A percentile compares a stretch with the other conserved stretches of the same genome.
Evolutionary conservation across 23 tunicate genomes (phyloP).

Genomic region (Diplosoma virens): DNA sequence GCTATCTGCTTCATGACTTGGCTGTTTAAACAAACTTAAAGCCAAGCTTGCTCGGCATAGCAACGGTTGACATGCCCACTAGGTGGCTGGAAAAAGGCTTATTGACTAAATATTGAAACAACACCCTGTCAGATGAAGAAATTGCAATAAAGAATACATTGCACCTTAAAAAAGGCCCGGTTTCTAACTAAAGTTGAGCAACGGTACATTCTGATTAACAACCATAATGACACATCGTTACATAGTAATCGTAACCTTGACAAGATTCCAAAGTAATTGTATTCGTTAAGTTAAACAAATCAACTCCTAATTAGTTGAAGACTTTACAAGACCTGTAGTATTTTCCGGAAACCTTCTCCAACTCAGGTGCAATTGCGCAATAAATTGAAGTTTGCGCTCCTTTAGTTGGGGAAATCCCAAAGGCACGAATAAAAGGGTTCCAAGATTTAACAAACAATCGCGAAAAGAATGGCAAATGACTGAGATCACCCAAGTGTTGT

Average conservation of each 20-base stretch:
- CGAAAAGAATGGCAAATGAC: constrained; percentile 4
- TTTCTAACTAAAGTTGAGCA: no score
- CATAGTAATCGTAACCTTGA: neutral
- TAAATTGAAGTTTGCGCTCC: constrained; percentile 76
- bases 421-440: neutral
- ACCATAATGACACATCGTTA: no score
- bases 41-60: no score
- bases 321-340: constrained; percentile 28
- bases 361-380: constrained; percentile 79
- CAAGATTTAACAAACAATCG: neutral
- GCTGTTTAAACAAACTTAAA: no score
- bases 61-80: no score
- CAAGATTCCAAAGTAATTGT: neutral
- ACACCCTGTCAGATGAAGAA: no score
- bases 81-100: no score
- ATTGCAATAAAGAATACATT: no score
- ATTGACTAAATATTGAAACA: no score
- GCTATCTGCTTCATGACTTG: no score
- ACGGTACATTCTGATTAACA: no score
- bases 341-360: constrained; percentile 48
- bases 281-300: neutral
- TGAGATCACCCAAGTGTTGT: constrained; percentile 32
- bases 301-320: neutral
- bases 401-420: constrained; percentile 35
- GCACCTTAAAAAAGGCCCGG: no score